Evolutionary conservation across 2,113 vertebrate species (phyloP), one percentile per base, ranked within the genome.

Genomic region (Lampris megalopsis): DNA sequence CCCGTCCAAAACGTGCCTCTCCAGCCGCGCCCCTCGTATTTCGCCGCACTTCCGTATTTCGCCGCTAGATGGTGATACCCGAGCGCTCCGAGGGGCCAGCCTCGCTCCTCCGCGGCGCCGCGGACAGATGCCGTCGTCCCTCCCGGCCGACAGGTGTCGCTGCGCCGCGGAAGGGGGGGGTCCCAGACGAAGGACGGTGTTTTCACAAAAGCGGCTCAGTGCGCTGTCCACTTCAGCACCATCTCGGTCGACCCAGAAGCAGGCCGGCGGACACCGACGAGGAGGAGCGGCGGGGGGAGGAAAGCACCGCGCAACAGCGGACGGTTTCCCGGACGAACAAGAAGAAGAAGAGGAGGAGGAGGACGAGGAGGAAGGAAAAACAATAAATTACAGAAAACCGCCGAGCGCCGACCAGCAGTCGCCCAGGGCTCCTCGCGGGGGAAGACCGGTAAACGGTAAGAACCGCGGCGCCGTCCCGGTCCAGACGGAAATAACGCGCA

Each of bases 171-270:
- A 13, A 45, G 4, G 11, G 7, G 7, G 11, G 68, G 4, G 41
- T 24, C 24, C 24, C 57, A 41, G 43, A 58, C 63, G 80, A 77
- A 50, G 59, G 61, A 56, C 47, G 36, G 53, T 58, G 45, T 13
- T 79, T 70, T 88, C 83, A 79, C 75, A 80, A 35, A 54, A 76
- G 75, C 88, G 85, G 61, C 72, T 81, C 77, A 52, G 80, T 92
- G 92, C 91, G 93, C 93, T 94, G 93, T 94, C 93, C 93, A 93
- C 92, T 93, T 90, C 91, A 93, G 92, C 92, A 90, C 90, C 90
- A 88, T 24, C 24, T 24, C 87, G 58, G 88, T 75, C 83, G 75
- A 84, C 87, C 82, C 76, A 10, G 74, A 89, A 83, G 77, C 80
- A 62, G 65, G 72, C 75, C 62, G 85, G 83, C 88, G 77, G 79